Percentiles rank a stretch among this genome's conserved stretches.
Conservation (phyloP, 2,797 vertebrate species). For the Meda fulgida region DNA sequence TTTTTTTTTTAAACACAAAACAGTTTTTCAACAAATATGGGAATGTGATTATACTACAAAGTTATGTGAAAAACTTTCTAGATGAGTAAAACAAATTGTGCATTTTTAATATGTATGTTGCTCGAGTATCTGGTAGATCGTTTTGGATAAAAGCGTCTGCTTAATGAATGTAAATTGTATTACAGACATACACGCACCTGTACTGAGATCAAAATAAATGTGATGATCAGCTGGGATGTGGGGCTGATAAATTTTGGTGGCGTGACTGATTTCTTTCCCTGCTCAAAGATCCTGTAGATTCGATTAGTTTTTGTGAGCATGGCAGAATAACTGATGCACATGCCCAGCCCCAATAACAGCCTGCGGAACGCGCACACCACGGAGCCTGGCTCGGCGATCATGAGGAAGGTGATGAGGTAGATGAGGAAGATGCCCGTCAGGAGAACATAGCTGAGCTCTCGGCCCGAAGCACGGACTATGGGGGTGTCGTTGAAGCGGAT, state of each 20-base stretch:
- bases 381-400: constrained; percentile 88
- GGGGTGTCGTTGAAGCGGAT: constrained; percentile 88
- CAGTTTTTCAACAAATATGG: background rate
- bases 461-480: constrained; percentile 89
- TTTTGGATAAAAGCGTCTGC: background rate
- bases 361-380: constrained; percentile 82
- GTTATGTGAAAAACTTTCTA: background rate
- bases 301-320: constrained; percentile 98
- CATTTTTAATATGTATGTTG: background rate
- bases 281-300: constrained; percentile 98
- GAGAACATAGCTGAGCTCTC: constrained; percentile 83
- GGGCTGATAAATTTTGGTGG: constrained; percentile 92
- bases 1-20: background rate
- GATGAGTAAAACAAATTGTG: background rate
- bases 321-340: constrained; percentile 95
- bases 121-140: background rate
- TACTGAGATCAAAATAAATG: constrained; percentile 84
- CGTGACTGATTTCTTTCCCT: constrained; percentile 93
- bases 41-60: background rate
- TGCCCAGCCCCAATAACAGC: constrained; percentile 90
- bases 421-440: constrained; percentile 81
- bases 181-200: constrained; percentile 69
- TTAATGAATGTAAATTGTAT: background rate
- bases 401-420: constrained; percentile 85
- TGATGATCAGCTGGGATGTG: constrained; percentile 86